Percentiles rank a stretch among this genome's conserved stretches.
phyloP scores from a whole-genome alignment of 1,140 invertebrate species.

The Pinna nobilis region DNA sequence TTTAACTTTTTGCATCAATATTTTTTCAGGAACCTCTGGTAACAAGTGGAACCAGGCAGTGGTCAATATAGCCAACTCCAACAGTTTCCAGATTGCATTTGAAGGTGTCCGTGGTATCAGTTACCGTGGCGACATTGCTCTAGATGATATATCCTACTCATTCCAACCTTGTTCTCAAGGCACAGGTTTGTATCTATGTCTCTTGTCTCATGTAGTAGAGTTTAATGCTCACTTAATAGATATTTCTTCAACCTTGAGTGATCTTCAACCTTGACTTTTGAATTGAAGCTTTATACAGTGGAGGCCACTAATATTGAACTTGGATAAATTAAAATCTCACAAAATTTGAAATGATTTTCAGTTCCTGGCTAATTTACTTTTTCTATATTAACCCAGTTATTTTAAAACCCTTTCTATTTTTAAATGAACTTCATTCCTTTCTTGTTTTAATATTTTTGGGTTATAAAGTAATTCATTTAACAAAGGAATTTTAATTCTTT shows the following conservation, averaged over 20 bases:
- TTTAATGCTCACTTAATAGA: neutral
- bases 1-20: neutral
- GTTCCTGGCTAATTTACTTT: too few relatives aligned
- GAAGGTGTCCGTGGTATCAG: conserved; percentile 55
- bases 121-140: conserved; percentile 59
- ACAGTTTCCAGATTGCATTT: conserved; percentile 56
- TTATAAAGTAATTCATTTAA: too few relatives aligned
- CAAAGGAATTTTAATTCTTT: too few relatives aligned
- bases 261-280: neutral
- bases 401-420: too few relatives aligned
- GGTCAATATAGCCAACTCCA: conserved; percentile 49
- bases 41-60: conserved; percentile 65
- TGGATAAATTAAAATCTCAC: too few relatives aligned
- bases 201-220: too few relatives aligned
- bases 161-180: conserved; percentile 42
- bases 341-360: too few relatives aligned
- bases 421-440: too few relatives aligned
- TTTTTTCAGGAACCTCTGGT: conserved; percentile 55
- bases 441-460: too few relatives aligned
- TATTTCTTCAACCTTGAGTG: neutral
- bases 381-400: too few relatives aligned
- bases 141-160: conserved; percentile 62
- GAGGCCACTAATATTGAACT: too few relatives aligned
- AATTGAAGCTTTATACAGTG: too few relatives aligned
- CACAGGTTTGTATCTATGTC: conserved; percentile 33